Base-by-base conservation (phyloP, 2,113 vertebrate species). In the Rynchops niger region DNA sequence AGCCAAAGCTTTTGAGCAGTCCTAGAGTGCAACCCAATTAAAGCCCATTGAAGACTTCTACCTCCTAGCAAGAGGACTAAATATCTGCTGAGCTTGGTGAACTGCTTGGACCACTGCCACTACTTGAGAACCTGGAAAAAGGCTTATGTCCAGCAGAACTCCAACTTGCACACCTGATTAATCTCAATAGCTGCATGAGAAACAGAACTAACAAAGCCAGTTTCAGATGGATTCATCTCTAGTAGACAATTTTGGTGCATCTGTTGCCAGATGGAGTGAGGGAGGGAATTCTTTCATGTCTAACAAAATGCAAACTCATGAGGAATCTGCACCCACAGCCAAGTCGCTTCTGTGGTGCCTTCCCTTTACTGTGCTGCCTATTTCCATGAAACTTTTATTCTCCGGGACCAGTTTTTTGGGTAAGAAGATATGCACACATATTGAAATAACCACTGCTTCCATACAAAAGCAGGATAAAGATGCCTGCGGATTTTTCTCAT, bases 231-330 rank as follows among this genome's bases (percentile, higher is more conserved):
- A 56, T 87, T 87, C 11, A 47, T 59, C 61, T 72, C 73, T 63
- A 86, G 61, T 5, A 91, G 70, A 26, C 70, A 72, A 17, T 80
- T 88, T n/a, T 66, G 36, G 65, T 69, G 40, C 17, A 61, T 87
- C 62, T 90, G 58, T 86, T 96, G 87, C 87, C 87, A 97, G 73
- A 86, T 30, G 25, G 12, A 84, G 15, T 26, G 74, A 97, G 49
- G 52, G 82, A 95, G 11, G 13, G n/a, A n/a, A 73, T 82, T 82
- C 92, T 86, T 96, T 95, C 47, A 90, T 88, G 82, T 88, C 70
- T 90, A 91, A 91, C 30, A 91, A 94, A 94, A 95, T 70, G 71
- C 90, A 95, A 90, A 96, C 71, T 65, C 73, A 85, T 0, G 4
- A 91, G 36, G 21, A 82, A 80, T 85, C 62, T 88, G 80, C 49